Conservation (phyloP, 2,113 vertebrate genomes). For the Mesoclemmys tuberculata region DNA sequence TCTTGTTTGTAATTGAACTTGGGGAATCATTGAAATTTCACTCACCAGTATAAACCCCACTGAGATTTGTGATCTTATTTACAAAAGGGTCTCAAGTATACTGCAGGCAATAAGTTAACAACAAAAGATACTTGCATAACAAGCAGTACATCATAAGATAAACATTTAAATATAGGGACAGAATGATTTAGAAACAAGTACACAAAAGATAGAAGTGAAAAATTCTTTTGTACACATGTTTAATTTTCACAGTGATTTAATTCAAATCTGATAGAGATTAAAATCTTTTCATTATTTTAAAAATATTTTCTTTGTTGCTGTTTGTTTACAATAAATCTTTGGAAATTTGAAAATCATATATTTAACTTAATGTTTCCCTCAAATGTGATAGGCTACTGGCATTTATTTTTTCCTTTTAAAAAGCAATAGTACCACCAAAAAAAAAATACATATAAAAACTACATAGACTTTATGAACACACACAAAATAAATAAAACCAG, state of each 20-base stretch:
- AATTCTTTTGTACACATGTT: constrained; percentile 4
- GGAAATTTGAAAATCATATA: neutral
- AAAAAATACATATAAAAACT: neutral
- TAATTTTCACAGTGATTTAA: constrained; percentile 33
- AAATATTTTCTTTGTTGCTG: neutral
- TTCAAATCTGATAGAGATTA: neutral
- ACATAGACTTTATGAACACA: neutral
- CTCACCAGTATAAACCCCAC: neutral
- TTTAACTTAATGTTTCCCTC: neutral
- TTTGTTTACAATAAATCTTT: neutral
- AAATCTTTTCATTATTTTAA: constrained; percentile 7
- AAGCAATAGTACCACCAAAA: neutral
- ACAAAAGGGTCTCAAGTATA: neutral
- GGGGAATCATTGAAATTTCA: neutral
- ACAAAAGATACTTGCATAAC: neutral
- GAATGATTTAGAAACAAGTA: constrained; percentile 22
- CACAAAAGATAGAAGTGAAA: neutral
- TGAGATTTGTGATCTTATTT: neutral
- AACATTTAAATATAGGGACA: neutral
- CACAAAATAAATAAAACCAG: neutral
- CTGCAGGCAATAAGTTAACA: neutral
- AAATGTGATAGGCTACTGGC: neutral
- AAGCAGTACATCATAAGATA: neutral
- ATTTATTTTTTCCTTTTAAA: neutral
- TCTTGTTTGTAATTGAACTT: neutral